Evolutionary conservation across 2,113 vertebrate genomes (phyloP).

Genomic region (Stictonetta naevosa): DNA sequence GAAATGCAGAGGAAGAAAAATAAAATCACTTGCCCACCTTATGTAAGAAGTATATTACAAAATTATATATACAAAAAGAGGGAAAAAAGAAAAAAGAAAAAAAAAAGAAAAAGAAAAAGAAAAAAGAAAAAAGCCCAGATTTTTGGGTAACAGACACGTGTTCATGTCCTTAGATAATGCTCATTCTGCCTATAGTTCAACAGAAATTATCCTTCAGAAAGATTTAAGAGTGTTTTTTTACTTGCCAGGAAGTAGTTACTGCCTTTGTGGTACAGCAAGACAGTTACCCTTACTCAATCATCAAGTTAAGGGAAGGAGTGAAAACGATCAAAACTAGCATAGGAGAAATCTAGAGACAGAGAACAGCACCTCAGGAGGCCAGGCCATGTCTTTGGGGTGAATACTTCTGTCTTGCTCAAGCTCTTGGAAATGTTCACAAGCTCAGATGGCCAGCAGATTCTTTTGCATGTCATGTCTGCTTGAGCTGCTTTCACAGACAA

Average conservation of each 20-base stretch:
- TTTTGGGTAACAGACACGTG: rapidly evolving
- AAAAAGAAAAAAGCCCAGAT: no score
- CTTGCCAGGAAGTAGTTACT: not conserved
- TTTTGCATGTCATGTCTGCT: not conserved
- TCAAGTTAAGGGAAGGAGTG: not conserved
- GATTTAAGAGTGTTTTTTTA: not conserved
- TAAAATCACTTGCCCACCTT: not conserved
- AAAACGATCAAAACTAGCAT: rapidly evolving
- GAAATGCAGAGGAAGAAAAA: not conserved
- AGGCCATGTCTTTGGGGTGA: rapidly evolving
- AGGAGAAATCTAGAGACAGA: not conserved
- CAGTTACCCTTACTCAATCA: not conserved
- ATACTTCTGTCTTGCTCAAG: not conserved
- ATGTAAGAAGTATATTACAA: not conserved
- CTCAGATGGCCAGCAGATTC: not conserved
- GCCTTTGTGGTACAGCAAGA: not conserved
- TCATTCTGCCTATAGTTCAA: not conserved
- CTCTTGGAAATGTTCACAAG: rapidly evolving
- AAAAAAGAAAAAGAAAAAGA: no score
- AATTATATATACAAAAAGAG: not conserved
- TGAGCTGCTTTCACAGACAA: not conserved
- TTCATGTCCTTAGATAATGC: not conserved
- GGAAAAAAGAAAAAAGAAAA: not conserved
- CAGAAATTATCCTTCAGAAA: not conserved
- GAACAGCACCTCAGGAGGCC: not conserved